A percentile compares a stretch with the other conserved stretches of the same genome.
These are phyloP conservation scores for Spea hammondii DNA, from an alignment of 2,797 vertebrate species.

Conservation along the genomic window DNA sequence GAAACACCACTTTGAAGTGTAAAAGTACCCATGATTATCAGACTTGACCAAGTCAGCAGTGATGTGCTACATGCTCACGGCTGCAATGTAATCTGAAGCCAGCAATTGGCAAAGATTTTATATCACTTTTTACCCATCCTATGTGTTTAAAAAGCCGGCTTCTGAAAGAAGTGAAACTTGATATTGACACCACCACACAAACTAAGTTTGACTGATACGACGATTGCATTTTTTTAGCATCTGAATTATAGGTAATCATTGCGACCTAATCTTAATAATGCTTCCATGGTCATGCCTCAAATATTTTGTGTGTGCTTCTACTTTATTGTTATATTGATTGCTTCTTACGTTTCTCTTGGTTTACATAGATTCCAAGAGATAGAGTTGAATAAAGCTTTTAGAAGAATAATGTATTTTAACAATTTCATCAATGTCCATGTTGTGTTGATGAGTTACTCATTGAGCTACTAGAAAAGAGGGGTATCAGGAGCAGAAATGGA, in stretches of 20 bases:
- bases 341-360: no score
- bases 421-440: no score
- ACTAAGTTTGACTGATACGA: background rate
- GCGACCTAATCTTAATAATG: background rate
- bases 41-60: conserved; percentile 37
- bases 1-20: conserved; percentile 55
- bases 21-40: conserved; percentile 39
- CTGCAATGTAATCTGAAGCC: conserved; percentile 35
- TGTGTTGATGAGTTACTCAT: no score
- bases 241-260: background rate
- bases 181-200: background rate
- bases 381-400: no score
- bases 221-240: background rate
- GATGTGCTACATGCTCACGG: conserved; percentile 51
- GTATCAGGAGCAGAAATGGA: no score
- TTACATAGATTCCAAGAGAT: no score
- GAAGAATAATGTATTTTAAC: no score
- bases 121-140: background rate
- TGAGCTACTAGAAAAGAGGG: no score
- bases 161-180: background rate
- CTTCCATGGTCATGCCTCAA: background rate
- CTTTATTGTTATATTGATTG: no score
- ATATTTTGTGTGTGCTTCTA: no score
- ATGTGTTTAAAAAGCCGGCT: background rate
- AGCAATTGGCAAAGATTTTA: background rate